These are phyloP conservation scores for Phoebastria nigripes DNA, from an alignment of 2,797 vertebrate genomes.

Conservation along the genomic window DNA sequence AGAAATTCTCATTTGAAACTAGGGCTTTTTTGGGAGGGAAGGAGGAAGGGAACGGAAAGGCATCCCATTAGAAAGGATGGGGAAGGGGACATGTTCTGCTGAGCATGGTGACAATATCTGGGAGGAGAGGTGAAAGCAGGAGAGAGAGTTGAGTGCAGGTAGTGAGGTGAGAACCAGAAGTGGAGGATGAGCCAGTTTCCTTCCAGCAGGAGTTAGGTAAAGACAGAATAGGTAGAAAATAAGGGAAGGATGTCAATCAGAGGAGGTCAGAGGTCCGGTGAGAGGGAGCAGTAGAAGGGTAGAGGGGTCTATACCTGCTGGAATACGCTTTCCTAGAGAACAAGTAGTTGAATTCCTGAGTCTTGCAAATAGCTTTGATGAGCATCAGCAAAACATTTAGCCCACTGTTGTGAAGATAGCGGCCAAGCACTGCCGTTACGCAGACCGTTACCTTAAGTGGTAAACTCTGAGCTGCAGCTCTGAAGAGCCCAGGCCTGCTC, in stretches of 20 bases:
- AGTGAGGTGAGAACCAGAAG: background rate
- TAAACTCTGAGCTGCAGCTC: background rate
- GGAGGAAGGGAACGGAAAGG: background rate
- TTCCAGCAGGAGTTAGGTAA: fast-evolving
- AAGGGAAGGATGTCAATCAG: fast-evolving
- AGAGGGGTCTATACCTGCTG: background rate
- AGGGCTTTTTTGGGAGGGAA: background rate
- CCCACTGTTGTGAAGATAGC: background rate
- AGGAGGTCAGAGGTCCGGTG: background rate
- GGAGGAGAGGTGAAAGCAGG: background rate
- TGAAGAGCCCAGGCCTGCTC: background rate
- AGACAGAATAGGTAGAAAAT: background rate
- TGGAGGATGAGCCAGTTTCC: background rate
- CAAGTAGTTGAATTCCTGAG: background rate
- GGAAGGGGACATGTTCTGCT: background rate
- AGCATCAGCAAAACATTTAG: background rate
- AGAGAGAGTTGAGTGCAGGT: background rate
- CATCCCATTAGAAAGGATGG: background rate
- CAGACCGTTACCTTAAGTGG: background rate
- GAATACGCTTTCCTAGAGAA: background rate
- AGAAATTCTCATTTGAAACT: background rate
- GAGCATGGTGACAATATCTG: background rate
- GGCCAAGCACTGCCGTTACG: background rate
- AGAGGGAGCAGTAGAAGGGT: background rate
- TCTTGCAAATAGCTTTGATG: background rate